These are phyloP conservation scores for Drepanosiphum platanoidis DNA, from an alignment of 2,888 invertebrate species.

Conservation along the genomic window DNA sequence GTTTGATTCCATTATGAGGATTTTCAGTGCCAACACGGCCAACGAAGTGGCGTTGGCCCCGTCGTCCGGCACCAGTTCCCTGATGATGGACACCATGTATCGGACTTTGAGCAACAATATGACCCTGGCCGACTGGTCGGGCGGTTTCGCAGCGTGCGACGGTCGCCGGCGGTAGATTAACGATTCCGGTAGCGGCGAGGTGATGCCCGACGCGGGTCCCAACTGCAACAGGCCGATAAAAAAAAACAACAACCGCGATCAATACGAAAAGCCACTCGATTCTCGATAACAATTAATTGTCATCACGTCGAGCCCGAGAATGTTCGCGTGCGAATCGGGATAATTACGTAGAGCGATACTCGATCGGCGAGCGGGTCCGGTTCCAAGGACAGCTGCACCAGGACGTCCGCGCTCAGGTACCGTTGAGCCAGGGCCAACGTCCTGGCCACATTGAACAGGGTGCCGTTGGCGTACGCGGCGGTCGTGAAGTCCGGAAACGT, in stretches of 20 bases:
- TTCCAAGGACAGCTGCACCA: conserved; percentile 64
- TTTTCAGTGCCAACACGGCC: conserved; percentile 64
- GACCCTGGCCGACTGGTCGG: neutral
- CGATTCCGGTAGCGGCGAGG: conserved; percentile 15
- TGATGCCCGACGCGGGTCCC: neutral
- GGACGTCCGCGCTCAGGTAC: conserved; percentile 64
- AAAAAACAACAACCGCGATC: neutral
- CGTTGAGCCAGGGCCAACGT: conserved; percentile 64
- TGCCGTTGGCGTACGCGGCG: conserved; percentile 12
- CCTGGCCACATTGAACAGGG: conserved; percentile 64
- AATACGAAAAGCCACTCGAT: neutral
- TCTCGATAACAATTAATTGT: too few species aligned
- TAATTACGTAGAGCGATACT: conserved; percentile 63
- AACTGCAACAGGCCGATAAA: neutral
- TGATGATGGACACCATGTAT: conserved; percentile 64
- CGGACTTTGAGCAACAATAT: conserved; percentile 23
- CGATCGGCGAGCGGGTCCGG: conserved; percentile 63
- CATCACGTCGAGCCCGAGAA: neutral
- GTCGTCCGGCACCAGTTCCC: conserved; percentile 62
- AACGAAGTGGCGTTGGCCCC: conserved; percentile 58
- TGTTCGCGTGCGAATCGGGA: neutral
- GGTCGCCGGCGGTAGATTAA: neutral
- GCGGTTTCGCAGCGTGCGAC: neutral
- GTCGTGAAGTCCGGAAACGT: conserved; percentile 62
- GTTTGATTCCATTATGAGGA: conserved; percentile 64